Evolutionary conservation across 2,113 vertebrate species (phyloP).

Genomic region (Noturus placidus): DNA sequence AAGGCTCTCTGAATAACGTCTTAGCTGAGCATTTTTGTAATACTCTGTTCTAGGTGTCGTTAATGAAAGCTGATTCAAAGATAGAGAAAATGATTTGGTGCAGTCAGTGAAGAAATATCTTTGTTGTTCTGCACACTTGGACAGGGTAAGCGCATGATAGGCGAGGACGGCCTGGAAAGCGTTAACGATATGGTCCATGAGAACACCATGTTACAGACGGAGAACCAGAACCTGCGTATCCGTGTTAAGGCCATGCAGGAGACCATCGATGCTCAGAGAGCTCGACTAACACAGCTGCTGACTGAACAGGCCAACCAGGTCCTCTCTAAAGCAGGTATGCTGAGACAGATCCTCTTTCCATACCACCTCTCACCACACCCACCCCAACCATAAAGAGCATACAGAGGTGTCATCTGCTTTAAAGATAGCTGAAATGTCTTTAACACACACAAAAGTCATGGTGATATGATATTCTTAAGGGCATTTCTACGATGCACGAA

Average conservation of each 20-base stretch:
- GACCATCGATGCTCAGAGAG: conserved; percentile 85
- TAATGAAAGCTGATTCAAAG: background rate
- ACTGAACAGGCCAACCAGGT: conserved; percentile 89
- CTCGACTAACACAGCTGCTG: conserved; percentile 85
- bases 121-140: background rate
- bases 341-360: background rate
- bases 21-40: background rate
- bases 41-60: background rate
- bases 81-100: background rate
- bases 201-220: conserved; percentile 95
- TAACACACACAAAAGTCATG: too few relatives aligned
- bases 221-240: conserved; percentile 92
- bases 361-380: background rate
- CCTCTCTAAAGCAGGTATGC: conserved; percentile 84
- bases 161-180: conserved; percentile 92
- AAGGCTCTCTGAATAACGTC: background rate
- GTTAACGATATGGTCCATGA: conserved; percentile 98
- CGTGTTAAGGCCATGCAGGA: conserved; percentile 99
- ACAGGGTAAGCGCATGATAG: conserved; percentile 93
- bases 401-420: background rate
- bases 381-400: background rate
- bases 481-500: too few relatives aligned
- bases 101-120: background rate
- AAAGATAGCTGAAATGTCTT: background rate
- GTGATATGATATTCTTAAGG: too few relatives aligned